phyloP scores from a whole-genome alignment of 37 sponge, comb jelly and placozoan species.

The Haliclona indistincta region DNA sequence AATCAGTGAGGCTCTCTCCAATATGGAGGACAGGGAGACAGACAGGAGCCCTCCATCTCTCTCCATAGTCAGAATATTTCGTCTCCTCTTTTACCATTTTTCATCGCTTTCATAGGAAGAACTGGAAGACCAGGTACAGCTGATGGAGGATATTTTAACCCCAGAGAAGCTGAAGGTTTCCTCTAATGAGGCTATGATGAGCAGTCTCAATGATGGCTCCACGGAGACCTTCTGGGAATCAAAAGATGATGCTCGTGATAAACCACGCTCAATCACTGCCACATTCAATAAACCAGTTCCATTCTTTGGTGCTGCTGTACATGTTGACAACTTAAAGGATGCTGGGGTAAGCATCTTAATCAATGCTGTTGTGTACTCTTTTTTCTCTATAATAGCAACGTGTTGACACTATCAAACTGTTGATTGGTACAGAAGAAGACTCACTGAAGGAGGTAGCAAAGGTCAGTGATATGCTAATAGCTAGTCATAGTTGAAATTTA shows the following conservation, averaged over 20 bases:
- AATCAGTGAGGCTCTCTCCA: conserved; percentile 87
- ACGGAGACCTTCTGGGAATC: conserved; percentile 99
- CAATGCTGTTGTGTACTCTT: neutral
- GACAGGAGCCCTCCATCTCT: neutral
- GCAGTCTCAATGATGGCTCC: conserved; percentile 85
- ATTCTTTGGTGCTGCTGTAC: conserved; percentile 60
- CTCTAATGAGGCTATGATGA: conserved; percentile 85
- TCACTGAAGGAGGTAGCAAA: conserved; percentile 50
- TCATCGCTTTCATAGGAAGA: neutral
- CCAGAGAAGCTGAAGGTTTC: conserved; percentile 71
- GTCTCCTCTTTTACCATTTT: no score
- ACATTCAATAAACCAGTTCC: conserved; percentile 42
- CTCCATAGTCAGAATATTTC: no score
- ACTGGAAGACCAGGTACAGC: conserved; percentile 39
- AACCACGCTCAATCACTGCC: conserved; percentile 47
- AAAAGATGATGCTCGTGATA: conserved; percentile 69
- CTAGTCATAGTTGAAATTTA: neutral
- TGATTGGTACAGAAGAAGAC: conserved; percentile 52
- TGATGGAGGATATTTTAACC: conserved; percentile 57
- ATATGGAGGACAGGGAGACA: conserved; percentile 69
- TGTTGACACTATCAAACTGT: conserved; percentile 28
- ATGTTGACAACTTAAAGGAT: conserved; percentile 84
- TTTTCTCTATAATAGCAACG: conserved; percentile 49
- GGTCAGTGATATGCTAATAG: conserved; percentile 14
- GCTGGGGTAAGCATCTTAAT: conserved; percentile 43